Base-by-base conservation (phyloP, 2,113 vertebrate genomes). In the Phalacrocorax brasilianus region DNA sequence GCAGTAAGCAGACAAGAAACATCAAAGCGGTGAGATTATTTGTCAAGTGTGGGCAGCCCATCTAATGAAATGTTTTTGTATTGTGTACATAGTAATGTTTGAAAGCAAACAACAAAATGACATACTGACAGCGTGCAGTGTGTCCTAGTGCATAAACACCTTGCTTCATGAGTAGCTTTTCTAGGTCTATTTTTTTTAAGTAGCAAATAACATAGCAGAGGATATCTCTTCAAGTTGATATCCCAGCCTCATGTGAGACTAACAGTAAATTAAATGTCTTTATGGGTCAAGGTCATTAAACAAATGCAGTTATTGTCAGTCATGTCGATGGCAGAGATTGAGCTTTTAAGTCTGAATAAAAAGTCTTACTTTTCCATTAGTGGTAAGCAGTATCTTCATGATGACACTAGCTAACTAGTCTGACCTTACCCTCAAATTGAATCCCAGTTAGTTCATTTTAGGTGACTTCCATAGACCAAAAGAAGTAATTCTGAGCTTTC, bases 151-250 rank as follows among this genome's bases (percentile, higher is more conserved):
- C 16, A 9, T 27, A 58, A 68, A 53, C 82, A 35, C n/a, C 7
- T 73, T 45, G 44, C 67, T 93, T 84, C 33, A 42, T 76, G 28
- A 55, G 35, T 50, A 52, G 28, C 59, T 59, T 90, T 73, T 76
- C 28, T 74, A 2, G 2, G 40, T 65, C 6, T 38, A 1, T 50
- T 38, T 70, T 55, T 53, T 53, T 52, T 2, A 55, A 91, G 38
- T 27, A 78, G 38, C 15, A 73, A 66, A 32, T 65, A 45, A 58
- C 9, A 2, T 32, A 63, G 32, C 0, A 0, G 30, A 47, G 61
- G 33, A 61, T 75, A 27, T 0, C 35, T 9, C 32, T 67, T 89
- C 11, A 42, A 40, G 47, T 12, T 93, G 35, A 19, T 85, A 19
- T 17, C 17, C 16, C 11, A 26, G 26, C 6, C 26, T 78, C 12